Conservation (phyloP, 2,888 invertebrate genomes). For the Proisotoma minuta region DNA sequence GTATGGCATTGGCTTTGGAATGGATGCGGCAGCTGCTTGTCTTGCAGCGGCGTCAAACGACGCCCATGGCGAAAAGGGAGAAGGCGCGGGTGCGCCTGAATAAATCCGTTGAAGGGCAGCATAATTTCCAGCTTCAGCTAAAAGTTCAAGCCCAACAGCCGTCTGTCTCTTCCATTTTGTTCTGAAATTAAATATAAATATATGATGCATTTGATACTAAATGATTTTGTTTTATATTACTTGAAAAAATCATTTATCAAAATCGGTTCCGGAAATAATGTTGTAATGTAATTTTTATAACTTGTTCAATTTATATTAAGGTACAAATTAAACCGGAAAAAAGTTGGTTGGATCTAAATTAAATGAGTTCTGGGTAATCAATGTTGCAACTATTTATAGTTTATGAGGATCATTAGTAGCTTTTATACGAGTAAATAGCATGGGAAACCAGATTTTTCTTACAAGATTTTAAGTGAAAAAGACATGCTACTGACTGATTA, state of each 20-base stretch:
- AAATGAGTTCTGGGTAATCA: background rate
- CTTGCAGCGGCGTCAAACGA: slow-evolving; percentile 64
- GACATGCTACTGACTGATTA: slow-evolving; percentile 25
- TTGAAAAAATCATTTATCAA: too few species aligned
- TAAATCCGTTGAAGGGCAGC: slow-evolving; percentile 92
- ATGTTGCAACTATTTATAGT: slow-evolving; percentile 3
- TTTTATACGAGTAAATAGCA: background rate
- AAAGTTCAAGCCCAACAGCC: slow-evolving; percentile 90
- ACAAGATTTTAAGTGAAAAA: slow-evolving; percentile 21
- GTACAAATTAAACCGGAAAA: too few species aligned
- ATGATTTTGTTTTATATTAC: background rate
- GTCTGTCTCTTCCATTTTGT: slow-evolving; percentile 99
- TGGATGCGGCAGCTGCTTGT: slow-evolving; percentile 58
- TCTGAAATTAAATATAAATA: slow-evolving; percentile 56
- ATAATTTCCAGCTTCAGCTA: slow-evolving; percentile 96
- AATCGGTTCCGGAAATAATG: too few species aligned
- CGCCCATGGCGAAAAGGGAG: slow-evolving; percentile 52
- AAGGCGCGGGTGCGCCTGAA: slow-evolving; percentile 62
- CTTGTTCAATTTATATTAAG: too few species aligned
- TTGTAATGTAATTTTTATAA: too few species aligned
- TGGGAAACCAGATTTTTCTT: slow-evolving; percentile 14
- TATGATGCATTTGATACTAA: too few species aligned
- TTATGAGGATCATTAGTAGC: slow-evolving; percentile 2
- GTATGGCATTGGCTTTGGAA: slow-evolving; percentile 85
- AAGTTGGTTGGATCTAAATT: background rate